Base-by-base conservation (phyloP, 2,113 vertebrate species). In the Lasiurus borealis region DNA sequence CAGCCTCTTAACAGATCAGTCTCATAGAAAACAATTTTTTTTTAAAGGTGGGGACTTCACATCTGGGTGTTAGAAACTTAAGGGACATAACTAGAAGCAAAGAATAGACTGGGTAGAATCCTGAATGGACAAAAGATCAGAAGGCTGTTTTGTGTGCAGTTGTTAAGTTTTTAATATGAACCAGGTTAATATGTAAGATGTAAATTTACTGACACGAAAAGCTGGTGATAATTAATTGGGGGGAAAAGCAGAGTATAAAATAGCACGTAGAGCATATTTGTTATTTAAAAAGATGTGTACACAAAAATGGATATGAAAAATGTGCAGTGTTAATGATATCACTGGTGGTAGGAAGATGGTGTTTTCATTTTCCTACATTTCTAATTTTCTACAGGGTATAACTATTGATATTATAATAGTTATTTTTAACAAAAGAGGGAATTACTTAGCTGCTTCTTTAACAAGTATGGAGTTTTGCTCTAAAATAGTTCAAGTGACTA, bases 401-500 rank as follows among this genome's bases (percentile, higher is more conserved):
- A 1, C 36, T 81, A 64, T 66, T 81, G 59, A 31, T 94, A 44
- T 23, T 66, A 1, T 44, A 85, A 73, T 86, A 52, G 73, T 14
- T 83, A 48, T 34, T 77, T 85, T 93, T 34, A 50, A 50, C 50
- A 50, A 50, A 50, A 50, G 13, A 50, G 50, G 13, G 50, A 50
- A 50, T 3, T 50, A 59, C 23, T 84, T 48, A 66, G 27, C 48
- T 54, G 11, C 73, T 88, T 93, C 64, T 93, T 84, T 88, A 50
- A 80, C 40, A 90, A 77, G 46, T 69, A 25, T 23, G n/a, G n/a
- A 72, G 48, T 92, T 88, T 66, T 88, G 36, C 40, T 77, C 66
- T 78, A 75, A 75, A 84, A 93, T 91, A 88, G 54, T 73, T 50
- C 50, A 36, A 9, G 31, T 81, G 75, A 75, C 71, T 71, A 25